A percentile compares a stretch with the other conserved stretches of the same genome.
Conservation (phyloP, 2,113 vertebrate species). For the Oryzias javanicus region DNA sequence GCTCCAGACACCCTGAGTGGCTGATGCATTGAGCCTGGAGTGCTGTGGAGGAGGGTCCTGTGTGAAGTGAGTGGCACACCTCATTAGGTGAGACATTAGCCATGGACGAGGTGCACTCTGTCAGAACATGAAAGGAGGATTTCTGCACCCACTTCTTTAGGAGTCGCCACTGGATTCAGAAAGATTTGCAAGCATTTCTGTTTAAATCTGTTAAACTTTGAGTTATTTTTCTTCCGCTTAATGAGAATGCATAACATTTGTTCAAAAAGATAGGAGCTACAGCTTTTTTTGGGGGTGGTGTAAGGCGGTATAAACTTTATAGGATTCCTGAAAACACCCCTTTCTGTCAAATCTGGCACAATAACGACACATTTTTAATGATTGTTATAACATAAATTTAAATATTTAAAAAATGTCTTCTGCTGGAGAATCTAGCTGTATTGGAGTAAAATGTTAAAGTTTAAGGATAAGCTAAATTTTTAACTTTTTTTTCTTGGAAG, state of each 20-base stretch:
- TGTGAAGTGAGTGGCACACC: constrained; percentile 24
- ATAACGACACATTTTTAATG: too few species aligned
- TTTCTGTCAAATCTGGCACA: too few species aligned
- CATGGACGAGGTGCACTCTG: constrained; percentile 4
- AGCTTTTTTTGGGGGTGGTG: neutral
- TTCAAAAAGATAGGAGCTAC: neutral
- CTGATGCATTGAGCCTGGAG: constrained; percentile 41
- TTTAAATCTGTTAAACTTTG: neutral
- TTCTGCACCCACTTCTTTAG: neutral
- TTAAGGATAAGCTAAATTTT: too few species aligned
- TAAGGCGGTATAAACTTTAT: constrained; percentile 18
- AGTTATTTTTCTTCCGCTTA: neutral
- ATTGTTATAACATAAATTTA: too few species aligned
- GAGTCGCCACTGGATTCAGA: constrained; percentile 7
- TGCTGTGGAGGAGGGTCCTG: constrained; percentile 10
- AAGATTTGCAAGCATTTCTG: neutral
- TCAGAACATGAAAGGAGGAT: constrained; percentile 5
- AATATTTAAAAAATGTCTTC: too few species aligned
- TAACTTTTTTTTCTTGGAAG: too few species aligned
- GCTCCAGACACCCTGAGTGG: constrained; percentile 19
- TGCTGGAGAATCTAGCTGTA: too few species aligned
- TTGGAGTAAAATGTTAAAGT: too few species aligned
- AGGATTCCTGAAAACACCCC: neutral
- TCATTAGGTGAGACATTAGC: constrained; percentile 34
- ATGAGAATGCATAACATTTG: neutral